Conservation (phyloP, 2,113 vertebrate genomes). For the Blennius ocellaris region DNA sequence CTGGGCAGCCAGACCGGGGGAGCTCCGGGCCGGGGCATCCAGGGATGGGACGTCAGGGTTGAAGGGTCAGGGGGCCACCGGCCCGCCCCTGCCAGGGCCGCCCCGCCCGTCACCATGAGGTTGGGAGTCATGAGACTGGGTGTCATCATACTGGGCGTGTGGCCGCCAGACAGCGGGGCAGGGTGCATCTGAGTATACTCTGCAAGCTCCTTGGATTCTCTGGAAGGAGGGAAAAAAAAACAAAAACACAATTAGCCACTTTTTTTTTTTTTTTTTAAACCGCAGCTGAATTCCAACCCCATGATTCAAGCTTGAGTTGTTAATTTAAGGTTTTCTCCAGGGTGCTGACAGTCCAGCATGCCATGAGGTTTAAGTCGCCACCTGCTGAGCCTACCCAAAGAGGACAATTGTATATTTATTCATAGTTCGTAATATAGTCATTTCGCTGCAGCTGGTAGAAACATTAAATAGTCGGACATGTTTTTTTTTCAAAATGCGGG, state of each 20-base stretch:
- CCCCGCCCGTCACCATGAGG: slow-evolving; percentile 96
- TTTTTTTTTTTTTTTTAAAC: too few species aligned
- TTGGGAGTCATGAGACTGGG: slow-evolving; percentile 89
- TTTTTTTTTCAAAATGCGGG: too few species aligned
- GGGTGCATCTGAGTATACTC: slow-evolving; percentile 93
- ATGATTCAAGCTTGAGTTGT: background rate
- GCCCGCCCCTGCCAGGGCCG: slow-evolving; percentile 83
- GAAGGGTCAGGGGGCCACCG: slow-evolving; percentile 93
- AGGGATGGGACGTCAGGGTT: slow-evolving; percentile 91
- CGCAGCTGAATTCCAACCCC: background rate
- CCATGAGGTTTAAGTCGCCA: too few species aligned
- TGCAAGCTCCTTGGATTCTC: slow-evolving; percentile 94
- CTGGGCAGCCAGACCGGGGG: slow-evolving; percentile 94
- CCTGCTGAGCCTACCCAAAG: too few species aligned
- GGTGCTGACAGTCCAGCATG: too few species aligned
- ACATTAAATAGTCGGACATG: too few species aligned
- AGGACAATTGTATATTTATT: too few species aligned
- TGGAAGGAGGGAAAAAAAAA: slow-evolving; percentile 56
- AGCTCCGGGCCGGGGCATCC: slow-evolving; percentile 91
- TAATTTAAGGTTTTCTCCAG: too few species aligned
- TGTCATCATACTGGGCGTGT: slow-evolving; percentile 80
- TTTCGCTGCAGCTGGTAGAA: too few species aligned
- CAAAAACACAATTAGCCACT: background rate
- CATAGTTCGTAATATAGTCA: too few species aligned
- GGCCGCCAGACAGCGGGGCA: slow-evolving; percentile 83